Base-by-base conservation (phyloP, 2,113 vertebrate species). In the Kryptolebias marmoratus region DNA sequence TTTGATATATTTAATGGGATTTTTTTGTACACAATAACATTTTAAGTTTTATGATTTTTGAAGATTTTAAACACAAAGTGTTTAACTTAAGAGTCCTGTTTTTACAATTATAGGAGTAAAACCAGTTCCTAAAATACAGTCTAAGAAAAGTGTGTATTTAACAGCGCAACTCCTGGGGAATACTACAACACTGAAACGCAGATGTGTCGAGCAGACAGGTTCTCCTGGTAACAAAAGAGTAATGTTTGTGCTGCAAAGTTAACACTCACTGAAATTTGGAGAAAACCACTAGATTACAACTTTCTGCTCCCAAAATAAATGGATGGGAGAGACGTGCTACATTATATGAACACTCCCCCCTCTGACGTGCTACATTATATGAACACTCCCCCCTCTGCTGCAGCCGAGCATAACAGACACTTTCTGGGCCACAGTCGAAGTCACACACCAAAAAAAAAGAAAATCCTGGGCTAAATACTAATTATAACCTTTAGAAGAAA, bases 401-500 rank as follows among this genome's bases (percentile, higher is more conserved):
- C 50, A 83, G 64, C 71, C 54, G 60, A 70, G 48, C 60, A 87
- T 70, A 73, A 77, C 73, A 84, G 60, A 90, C 75, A 87, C 83
- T 90, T 91, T 91, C 86, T 83, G 87, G 87, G 87, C 87, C 89
- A 82, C 79, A 81, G 81, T 83, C 74, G 80, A 70, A 31, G 15
- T 72, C 55, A 52, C 64, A 82, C 2, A 32, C 27, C 75, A 77
- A 84, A 76, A 68, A 73, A 81, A 4, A 39, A 56, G 75, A 79
- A 85, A 75, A 67, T 73, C 81, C 76, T 31, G 79, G 67, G 65
- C 49, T 55, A 45, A 69, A 71, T 88, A 74, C 90, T 91, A 89
- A 94, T 91, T 90, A 93, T 89, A 91, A 87, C 73, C n/a, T 80
- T 62, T 30, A 73, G 70, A 82, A 77, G 48, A 85, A 91, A 89